phyloP scores from a whole-genome alignment of 1,140 invertebrate species.

The Diplogasteroides magnus region DNA sequence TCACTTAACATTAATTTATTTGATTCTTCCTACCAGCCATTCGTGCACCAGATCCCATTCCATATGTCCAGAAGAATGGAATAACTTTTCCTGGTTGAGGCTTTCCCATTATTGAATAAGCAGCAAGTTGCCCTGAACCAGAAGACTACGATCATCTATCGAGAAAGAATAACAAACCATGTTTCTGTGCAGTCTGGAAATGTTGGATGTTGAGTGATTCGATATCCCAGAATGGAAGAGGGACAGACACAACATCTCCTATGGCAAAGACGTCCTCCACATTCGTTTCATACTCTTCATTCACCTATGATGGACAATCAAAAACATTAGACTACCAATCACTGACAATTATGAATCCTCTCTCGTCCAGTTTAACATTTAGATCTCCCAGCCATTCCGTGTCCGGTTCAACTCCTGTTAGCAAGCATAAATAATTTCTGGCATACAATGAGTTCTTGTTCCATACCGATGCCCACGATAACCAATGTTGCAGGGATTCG shows the following conservation, averaged over 20 bases:
- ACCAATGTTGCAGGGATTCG: background rate
- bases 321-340: too few species aligned
- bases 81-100: slow-evolving; percentile 19
- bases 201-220: slow-evolving; percentile 29
- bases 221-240: slow-evolving; percentile 23
- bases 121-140: slow-evolving; percentile 24
- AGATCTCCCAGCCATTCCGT: background rate
- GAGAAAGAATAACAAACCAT: slow-evolving; percentile 14
- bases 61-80: slow-evolving; percentile 25
- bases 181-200: slow-evolving; percentile 25
- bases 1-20: too few species aligned
- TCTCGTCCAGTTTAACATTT: background rate
- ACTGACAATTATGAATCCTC: background rate
- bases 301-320: too few species aligned
- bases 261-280: slow-evolving; percentile 19
- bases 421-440: background rate
- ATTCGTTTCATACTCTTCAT: slow-evolving; percentile 4
- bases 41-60: too few species aligned
- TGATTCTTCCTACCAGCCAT: background rate
- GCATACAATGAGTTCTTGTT: background rate
- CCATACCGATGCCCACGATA: background rate
- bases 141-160: background rate
- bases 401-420: background rate
- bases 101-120: slow-evolving; percentile 25
- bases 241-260: slow-evolving; percentile 19